phyloP scores from a whole-genome alignment of 2,113 vertebrate species.

The Eclectus roratus region DNA sequence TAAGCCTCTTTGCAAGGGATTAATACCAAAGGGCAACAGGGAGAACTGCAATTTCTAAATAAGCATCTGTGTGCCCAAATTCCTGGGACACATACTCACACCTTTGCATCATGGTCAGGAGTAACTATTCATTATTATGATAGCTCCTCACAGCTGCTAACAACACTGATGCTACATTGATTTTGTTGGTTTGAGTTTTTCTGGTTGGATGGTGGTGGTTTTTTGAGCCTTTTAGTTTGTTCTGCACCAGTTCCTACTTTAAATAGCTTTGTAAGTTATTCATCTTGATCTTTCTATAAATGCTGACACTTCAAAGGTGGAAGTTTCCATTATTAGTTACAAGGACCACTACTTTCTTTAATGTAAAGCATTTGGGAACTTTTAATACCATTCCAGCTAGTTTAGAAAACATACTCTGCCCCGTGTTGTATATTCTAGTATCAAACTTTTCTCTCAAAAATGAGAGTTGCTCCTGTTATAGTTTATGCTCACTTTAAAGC shows the following conservation, averaged over 20 bases:
- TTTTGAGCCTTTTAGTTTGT: background rate
- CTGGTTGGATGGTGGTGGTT: fast-evolving
- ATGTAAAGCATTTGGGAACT: background rate
- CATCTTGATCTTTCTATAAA: background rate
- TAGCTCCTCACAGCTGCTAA: background rate
- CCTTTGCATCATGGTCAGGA: background rate
- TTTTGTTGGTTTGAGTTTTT: background rate
- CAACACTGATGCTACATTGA: background rate
- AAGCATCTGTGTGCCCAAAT: background rate
- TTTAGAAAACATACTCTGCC: background rate
- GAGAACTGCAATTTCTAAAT: constrained; percentile 32
- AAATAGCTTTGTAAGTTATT: background rate
- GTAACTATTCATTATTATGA: background rate
- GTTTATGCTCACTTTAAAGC: background rate
- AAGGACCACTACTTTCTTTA: background rate
- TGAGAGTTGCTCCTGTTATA: background rate
- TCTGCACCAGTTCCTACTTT: background rate
- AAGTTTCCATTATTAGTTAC: background rate
- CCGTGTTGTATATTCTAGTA: background rate
- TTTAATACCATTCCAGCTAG: background rate
- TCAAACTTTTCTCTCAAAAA: background rate
- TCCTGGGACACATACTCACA: constrained; percentile 8
- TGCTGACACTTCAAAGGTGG: background rate
- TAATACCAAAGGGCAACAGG: background rate
- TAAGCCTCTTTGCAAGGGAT: constrained; percentile 1